A percentile compares a stretch with the other conserved stretches of the same genome.
Evolutionary conservation across 2,797 vertebrate species (phyloP).

Genomic region (Ptychadena robeensis): DNA sequence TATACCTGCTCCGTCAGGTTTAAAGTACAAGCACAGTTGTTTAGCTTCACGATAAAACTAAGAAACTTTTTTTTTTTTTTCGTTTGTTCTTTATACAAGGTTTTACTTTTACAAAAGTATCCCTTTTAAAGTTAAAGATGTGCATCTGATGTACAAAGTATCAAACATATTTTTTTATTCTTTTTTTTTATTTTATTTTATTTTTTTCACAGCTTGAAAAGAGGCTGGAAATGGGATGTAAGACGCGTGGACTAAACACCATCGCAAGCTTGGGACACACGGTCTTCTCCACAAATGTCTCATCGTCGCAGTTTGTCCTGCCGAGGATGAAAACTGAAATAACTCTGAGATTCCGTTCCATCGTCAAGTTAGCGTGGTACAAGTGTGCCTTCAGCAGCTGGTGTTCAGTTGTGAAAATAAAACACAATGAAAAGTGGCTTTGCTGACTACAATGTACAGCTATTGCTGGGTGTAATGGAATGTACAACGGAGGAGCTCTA

Average conservation of each 20-base stretch:
- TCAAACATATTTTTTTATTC: slow-evolving; percentile 77
- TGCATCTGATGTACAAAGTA: slow-evolving; percentile 86
- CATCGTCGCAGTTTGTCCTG: slow-evolving; percentile 72
- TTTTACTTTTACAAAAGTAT: slow-evolving; percentile 89
- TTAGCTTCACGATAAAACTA: slow-evolving; percentile 82
- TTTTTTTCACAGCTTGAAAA: slow-evolving; percentile 82
- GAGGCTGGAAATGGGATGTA: slow-evolving; percentile 82
- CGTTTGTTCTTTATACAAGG: slow-evolving; percentile 87
- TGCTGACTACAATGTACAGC: slow-evolving; percentile 81
- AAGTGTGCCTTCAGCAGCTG: slow-evolving; percentile 80
- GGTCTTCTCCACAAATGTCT: slow-evolving; percentile 78
- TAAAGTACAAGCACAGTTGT: slow-evolving; percentile 80
- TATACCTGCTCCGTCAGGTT: slow-evolving; percentile 72
- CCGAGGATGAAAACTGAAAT: slow-evolving; percentile 80
- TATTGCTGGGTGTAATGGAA: slow-evolving; percentile 83
- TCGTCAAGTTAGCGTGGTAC: slow-evolving; percentile 80
- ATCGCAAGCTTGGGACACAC: slow-evolving; percentile 73
- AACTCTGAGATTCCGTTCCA: slow-evolving; percentile 80
- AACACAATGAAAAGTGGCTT: slow-evolving; percentile 78
- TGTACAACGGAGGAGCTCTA: slow-evolving; percentile 76
- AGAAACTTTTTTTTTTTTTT: slow-evolving; percentile 80
- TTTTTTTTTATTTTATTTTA: slow-evolving; percentile 15
- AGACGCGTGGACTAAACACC: slow-evolving; percentile 76
- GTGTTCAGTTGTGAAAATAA: slow-evolving; percentile 78
- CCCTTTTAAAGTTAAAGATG: slow-evolving; percentile 83